Conservation (phyloP, 2,888 invertebrate genomes). For the Willowsia nigromaculata region DNA sequence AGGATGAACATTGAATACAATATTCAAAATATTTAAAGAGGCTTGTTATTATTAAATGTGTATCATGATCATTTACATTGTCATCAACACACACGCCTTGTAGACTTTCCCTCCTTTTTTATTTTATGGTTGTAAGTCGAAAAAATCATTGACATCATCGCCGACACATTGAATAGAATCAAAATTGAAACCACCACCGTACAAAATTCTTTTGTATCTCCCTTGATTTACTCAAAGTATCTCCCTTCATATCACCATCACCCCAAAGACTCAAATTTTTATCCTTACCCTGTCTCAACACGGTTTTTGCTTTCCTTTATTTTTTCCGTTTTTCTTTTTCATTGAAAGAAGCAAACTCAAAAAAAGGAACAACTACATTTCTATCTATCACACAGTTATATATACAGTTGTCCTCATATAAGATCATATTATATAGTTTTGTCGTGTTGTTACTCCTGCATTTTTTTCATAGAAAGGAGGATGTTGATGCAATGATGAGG, state of each 20-base stretch:
- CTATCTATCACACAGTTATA: background rate
- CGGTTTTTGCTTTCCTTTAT: background rate
- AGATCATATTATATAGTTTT: conserved; percentile 49
- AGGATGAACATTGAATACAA: too few species aligned
- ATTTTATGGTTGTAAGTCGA: background rate
- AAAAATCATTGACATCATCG: background rate
- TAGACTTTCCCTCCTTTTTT: background rate
- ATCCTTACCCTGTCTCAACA: background rate
- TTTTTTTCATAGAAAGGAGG: background rate
- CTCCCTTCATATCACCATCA: background rate
- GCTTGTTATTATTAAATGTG: background rate
- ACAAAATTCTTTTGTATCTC: conserved; percentile 67
- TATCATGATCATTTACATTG: background rate
- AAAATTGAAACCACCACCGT: conserved; percentile 65
- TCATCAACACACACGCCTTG: background rate
- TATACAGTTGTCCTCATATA: background rate
- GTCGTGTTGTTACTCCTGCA: conserved; percentile 7
- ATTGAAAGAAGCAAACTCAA: conserved; percentile 33
- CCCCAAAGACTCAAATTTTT: background rate
- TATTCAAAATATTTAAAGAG: too few species aligned
- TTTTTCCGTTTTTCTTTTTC: background rate
- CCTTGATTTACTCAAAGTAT: background rate
- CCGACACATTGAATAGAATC: background rate
- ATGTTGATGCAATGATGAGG: conserved; percentile 52
- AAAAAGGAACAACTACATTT: background rate